A percentile compares a stretch with the other conserved stretches of the same genome.
Conservation (phyloP, 64 coral and sea anemone genomes). For the Actinia equina region DNA sequence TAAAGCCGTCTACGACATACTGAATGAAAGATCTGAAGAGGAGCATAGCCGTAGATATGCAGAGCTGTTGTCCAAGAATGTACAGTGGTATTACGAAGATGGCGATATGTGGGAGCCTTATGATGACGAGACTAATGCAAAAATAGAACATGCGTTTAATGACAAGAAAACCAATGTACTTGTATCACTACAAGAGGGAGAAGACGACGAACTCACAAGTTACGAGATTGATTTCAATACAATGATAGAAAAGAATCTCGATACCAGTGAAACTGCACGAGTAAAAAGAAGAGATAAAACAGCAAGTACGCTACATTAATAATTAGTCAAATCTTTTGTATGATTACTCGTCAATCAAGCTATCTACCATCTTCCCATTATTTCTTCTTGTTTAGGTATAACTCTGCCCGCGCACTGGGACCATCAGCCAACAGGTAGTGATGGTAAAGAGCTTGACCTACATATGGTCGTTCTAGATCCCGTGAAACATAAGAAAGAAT, state of each 20-base stretch:
- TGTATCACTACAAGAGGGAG: neutral
- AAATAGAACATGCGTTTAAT: constrained; percentile 31
- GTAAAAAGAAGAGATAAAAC: neutral
- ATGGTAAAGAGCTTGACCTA: constrained; percentile 41
- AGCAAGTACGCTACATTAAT: no score
- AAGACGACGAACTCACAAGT: neutral
- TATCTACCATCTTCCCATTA: no score
- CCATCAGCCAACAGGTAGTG: constrained; percentile 48
- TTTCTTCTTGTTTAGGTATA: neutral
- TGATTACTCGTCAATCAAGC: no score
- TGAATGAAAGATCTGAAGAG: constrained; percentile 15
- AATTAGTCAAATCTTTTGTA: no score
- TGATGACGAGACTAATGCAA: neutral
- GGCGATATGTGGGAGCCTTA: neutral
- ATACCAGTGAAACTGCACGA: neutral
- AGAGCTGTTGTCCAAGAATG: no score
- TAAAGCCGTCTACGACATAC: constrained; percentile 14
- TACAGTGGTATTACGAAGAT: constrained; percentile 23
- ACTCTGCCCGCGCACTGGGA: constrained; percentile 43
- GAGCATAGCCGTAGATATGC: constrained; percentile 29
- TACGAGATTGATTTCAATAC: constrained; percentile 18
- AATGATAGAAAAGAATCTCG: neutral
- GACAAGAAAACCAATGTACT: neutral
- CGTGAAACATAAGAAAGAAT: no score
- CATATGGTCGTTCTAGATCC: constrained; percentile 53